These are phyloP conservation scores for Drosophila fuyamai DNA, from an alignment of 1,140 invertebrate genomes.

Conservation along the genomic window DNA sequence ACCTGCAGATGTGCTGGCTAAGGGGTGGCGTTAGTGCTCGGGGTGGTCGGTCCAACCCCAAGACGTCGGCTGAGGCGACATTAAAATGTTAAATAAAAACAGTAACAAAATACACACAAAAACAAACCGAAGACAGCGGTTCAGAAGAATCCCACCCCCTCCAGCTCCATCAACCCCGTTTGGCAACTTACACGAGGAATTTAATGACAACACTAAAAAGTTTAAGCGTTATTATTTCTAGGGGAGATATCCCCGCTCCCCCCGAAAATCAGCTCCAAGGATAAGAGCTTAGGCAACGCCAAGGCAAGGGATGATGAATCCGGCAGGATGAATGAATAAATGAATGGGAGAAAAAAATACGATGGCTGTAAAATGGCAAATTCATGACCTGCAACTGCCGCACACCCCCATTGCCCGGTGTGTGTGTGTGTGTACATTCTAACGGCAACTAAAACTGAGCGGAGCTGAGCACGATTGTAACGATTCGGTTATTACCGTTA, in stretches of 20 bases:
- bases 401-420: background rate
- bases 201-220: slow-evolving; percentile 85
- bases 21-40: slow-evolving; percentile 43
- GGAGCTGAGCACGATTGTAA: slow-evolving; percentile 72
- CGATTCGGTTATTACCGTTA: slow-evolving; percentile 85
- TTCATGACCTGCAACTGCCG: slow-evolving; percentile 83
- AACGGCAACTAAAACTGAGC: slow-evolving; percentile 78
- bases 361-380: slow-evolving; percentile 85
- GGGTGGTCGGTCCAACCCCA: background rate
- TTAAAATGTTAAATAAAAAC: slow-evolving; percentile 84
- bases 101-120: slow-evolving; percentile 77
- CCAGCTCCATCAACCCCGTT: slow-evolving; percentile 28
- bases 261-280: slow-evolving; percentile 69
- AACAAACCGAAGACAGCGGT: slow-evolving; percentile 52
- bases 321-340: slow-evolving; percentile 22
- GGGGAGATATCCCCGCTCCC: slow-evolving; percentile 52
- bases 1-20: slow-evolving; percentile 73
- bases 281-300: slow-evolving; percentile 68
- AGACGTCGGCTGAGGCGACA: slow-evolving; percentile 61
- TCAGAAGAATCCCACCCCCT: too few relatives aligned
- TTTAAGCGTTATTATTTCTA: slow-evolving; percentile 85
- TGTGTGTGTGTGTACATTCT: slow-evolving; percentile 63
- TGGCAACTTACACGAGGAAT: slow-evolving; percentile 83
- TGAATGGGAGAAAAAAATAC: slow-evolving; percentile 71
- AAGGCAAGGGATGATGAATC: slow-evolving; percentile 7